Base-by-base conservation (phyloP, 2,888 invertebrate species). In the Orchestes rusci region DNA sequence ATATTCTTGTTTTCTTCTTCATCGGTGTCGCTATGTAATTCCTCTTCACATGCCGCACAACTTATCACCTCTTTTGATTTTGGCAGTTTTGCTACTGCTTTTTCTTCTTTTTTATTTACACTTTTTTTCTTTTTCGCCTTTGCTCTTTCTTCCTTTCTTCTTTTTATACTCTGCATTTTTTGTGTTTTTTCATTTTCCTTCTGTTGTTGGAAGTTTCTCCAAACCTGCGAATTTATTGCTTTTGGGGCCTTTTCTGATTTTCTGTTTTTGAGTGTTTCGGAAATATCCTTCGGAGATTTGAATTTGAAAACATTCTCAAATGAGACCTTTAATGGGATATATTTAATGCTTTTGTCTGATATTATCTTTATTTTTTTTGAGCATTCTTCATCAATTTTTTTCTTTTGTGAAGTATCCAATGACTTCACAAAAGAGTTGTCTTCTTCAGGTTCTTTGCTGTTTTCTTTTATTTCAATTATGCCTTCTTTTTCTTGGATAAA, bases 1-100 rank as follows among this genome's bases (percentile, higher is more conserved):
- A 34, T 34, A 34, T 34, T 34, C 19, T 15, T 34, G n/a, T 34
- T n/a, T 19, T 7, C 34, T 12, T 34, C 34, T 18, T 34, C 34
- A 16, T 30, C 30, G 5, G 30, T 12, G 12, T 30, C 23, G 8
- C 23, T 23, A 23, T 23, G 5, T 23, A 23, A 23, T 7, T 23
- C 10, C 10, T 5, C 5, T 12, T 30, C 12, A n/a, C 30, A 30
- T 13, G 13, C 5, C 8, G 5, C 7, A 12, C 30, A 30, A 8
- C 7, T 4, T 10, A 30, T 30, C n/a, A n/a, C n/a, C n/a, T n/a
- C n/a, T 30, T 30, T 30, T 30, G 7, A 5, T 12, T 30, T 30
- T 30, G 8, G 8, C 7, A 12, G 12, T 12, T 4, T n/a, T 30
- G 5, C 12, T 13, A 5, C 4, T 4, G 4, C 30, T 8, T n/a